These are phyloP conservation scores for Avahi laniger DNA, from an alignment of 2,797 vertebrate genomes.

Conservation along the genomic window DNA sequence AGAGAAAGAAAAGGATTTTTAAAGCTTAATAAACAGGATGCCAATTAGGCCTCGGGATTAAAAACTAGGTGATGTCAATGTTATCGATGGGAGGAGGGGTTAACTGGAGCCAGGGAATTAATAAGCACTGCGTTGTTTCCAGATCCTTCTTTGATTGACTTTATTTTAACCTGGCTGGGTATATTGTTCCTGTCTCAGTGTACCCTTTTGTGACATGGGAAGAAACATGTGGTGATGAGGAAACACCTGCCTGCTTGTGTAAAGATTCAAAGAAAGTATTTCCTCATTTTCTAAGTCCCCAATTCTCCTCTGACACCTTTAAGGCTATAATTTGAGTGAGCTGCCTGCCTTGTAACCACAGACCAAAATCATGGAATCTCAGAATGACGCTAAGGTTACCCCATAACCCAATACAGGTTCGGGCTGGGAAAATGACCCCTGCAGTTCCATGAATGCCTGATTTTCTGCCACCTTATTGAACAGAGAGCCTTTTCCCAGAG, in stretches of 20 bases:
- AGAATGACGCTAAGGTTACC: not conserved
- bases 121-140: conserved; percentile 40
- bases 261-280: conserved; percentile 28
- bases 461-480: conserved; percentile 10
- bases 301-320: not conserved
- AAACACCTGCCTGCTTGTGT: not conserved
- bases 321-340: not conserved
- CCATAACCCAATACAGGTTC: not conserved
- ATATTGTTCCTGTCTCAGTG: conserved; percentile 4
- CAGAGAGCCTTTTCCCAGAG: not conserved
- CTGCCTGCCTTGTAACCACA: not conserved
- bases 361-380: not conserved
- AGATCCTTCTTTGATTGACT: conserved; percentile 10
- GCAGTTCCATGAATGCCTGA: not conserved
- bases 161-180: not conserved
- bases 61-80: conserved; percentile 65
- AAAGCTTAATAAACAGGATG: conserved; percentile 70
- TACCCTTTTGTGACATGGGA: not conserved
- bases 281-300: not conserved
- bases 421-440: not conserved
- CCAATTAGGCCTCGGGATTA: conserved; percentile 63
- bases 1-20: conserved; percentile 70
- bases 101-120: conserved; percentile 46
- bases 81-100: not conserved
- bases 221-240: not conserved